Evolutionary conservation across 2,113 vertebrate genomes (phyloP).

Genomic region (Tympanuchus pallidicinctus): DNA sequence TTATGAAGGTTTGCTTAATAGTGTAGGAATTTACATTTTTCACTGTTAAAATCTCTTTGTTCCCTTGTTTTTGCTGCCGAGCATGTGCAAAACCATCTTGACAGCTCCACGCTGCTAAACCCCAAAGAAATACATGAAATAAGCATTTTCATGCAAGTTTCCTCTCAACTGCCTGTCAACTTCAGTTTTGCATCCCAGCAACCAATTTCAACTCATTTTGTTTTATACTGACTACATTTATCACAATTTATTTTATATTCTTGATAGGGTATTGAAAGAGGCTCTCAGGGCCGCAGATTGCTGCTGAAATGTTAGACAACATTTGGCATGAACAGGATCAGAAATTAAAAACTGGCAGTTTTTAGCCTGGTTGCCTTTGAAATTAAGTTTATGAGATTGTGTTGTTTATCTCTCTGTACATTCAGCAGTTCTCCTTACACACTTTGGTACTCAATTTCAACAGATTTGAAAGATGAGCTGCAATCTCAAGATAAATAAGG

Average conservation of each 20-base stretch:
- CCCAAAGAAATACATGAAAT: constrained; percentile 62
- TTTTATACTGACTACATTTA: constrained; percentile 60
- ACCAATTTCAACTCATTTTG: constrained; percentile 58
- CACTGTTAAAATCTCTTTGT: neutral
- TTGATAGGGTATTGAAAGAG: constrained; percentile 35
- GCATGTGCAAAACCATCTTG: constrained; percentile 62
- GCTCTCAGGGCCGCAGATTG: constrained; percentile 40
- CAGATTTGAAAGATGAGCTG: constrained; percentile 46
- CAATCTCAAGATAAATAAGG: constrained; percentile 43
- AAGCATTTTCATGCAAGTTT: constrained; percentile 63
- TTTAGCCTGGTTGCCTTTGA: constrained; percentile 23
- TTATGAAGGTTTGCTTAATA: constrained; percentile 12
- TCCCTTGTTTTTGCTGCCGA: constrained; percentile 29
- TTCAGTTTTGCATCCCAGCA: constrained; percentile 67
- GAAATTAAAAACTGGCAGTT: constrained; percentile 43
- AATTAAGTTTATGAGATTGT: neutral
- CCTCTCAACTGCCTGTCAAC: constrained; percentile 59
- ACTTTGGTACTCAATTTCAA: constrained; percentile 16
- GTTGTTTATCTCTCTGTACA: constrained; percentile 23
- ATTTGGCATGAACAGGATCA: constrained; percentile 34
- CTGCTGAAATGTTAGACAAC: constrained; percentile 40
- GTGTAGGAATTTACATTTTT: constrained; percentile 25
- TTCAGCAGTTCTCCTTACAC: constrained; percentile 35
- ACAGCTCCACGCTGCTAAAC: constrained; percentile 63
- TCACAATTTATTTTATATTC: constrained; percentile 50